These are phyloP conservation scores for Pemphredon lugubris DNA, from an alignment of 2,888 invertebrate genomes.

Conservation along the genomic window DNA sequence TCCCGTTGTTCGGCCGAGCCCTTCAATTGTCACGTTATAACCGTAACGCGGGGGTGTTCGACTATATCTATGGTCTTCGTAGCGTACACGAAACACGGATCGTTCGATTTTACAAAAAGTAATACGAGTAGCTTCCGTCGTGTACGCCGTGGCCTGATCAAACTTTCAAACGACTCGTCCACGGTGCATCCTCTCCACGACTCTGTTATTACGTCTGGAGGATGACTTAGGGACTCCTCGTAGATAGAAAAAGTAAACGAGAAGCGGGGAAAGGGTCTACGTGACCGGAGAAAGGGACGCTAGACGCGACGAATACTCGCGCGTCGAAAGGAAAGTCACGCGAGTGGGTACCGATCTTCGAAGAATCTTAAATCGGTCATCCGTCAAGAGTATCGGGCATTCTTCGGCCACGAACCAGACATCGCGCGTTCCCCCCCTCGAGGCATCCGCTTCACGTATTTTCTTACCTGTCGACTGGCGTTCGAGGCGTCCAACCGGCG, in stretches of 20 bases:
- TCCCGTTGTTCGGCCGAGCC: too few species aligned
- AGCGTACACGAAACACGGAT: too few species aligned
- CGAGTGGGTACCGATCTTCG: constrained; percentile 35
- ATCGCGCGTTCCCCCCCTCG: constrained; percentile 11
- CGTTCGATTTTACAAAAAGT: too few species aligned
- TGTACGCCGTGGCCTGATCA: constrained; percentile 55
- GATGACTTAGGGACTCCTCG: constrained; percentile 41
- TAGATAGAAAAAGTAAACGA: neutral
- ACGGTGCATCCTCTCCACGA: constrained; percentile 39
- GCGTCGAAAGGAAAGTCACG: constrained; percentile 50
- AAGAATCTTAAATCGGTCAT: constrained; percentile 50
- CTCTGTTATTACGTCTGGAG: constrained; percentile 52
- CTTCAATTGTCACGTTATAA: too few species aligned
- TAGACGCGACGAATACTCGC: constrained; percentile 11
- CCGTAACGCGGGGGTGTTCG: too few species aligned
- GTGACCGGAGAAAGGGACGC: constrained; percentile 7
- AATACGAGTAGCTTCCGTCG: neutral
- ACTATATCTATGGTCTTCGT: too few species aligned
- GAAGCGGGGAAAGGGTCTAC: neutral
- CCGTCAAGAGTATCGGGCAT: constrained; percentile 43
- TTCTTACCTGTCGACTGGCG: neutral
- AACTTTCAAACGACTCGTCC: constrained; percentile 60
- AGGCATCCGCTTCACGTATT: neutral
- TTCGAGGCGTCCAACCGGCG: neutral
- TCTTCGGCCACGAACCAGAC: constrained; percentile 11